Conservation (phyloP, 2,113 vertebrate species). For the Dendrocopos noguchii region DNA sequence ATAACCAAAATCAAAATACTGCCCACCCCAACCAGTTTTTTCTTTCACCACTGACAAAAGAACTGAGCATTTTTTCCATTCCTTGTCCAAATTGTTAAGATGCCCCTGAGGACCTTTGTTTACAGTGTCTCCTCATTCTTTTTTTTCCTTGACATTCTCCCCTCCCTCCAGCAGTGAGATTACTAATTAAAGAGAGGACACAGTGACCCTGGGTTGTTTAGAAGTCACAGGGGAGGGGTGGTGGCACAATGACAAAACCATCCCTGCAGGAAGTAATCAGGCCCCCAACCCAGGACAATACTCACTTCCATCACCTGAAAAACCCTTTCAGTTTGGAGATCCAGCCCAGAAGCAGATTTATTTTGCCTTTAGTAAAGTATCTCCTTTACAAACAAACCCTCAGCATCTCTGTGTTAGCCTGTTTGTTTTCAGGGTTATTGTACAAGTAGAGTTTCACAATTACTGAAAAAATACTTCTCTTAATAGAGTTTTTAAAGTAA, state of each 20-base stretch:
- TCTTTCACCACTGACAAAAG: conserved; percentile 24
- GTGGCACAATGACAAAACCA: conserved; percentile 66
- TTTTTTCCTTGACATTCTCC: conserved; percentile 66
- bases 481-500: background rate
- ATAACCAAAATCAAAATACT: conserved; percentile 7
- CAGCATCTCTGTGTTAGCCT: background rate
- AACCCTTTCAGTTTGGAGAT: conserved; percentile 50
- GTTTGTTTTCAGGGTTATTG: background rate
- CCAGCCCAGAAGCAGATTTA: conserved; percentile 21
- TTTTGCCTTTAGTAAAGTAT: conserved; percentile 32
- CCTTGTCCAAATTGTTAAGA: conserved; percentile 67
- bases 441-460: background rate
- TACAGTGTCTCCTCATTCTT: conserved; percentile 73
- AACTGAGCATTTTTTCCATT: conserved; percentile 67
- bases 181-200: conserved; percentile 80
- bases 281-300: conserved; percentile 43
- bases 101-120: conserved; percentile 75
- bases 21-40: background rate
- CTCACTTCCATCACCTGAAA: conserved; percentile 55
- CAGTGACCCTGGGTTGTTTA: conserved; percentile 74
- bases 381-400: conserved; percentile 3
- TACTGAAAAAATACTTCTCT: background rate
- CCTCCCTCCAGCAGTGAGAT: conserved; percentile 74
- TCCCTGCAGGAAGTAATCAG: conserved; percentile 70
- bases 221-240: conserved; percentile 69